Base-by-base conservation (phyloP, 2,113 vertebrate genomes). In the Elaphurus davidianus region DNA sequence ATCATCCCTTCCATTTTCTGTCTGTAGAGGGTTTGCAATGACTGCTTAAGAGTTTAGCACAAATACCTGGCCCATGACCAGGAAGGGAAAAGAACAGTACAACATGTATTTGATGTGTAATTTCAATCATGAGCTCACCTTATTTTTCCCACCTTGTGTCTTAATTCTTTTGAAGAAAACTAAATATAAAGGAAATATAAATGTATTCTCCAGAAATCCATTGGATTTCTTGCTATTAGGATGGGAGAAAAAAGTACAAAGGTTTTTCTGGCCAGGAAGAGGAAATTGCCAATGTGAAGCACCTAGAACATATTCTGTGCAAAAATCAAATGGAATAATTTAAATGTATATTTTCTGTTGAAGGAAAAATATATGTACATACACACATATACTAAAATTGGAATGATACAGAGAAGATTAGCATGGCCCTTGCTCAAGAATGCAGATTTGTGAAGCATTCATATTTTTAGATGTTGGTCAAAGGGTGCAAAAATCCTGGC, bases 291-390 rank as follows among this genome's bases (percentile, higher is more conserved):
- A 60, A 82, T 40, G 28, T 76, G 89, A 97, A 91, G 60, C 78
- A 64, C 55, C 36, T 79, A 54, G 33, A 91, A 90, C 2, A 54
- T 59, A 43, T 54, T 95, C 67, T 91, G 19, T 71, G 62, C 85
- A 93, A 96, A 89, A 96, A 87, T 87, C 55, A 93, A 94, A 67
- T 76, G 81, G 25, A 81, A 87, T 81, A 33, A 93, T 91, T 88
- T 93, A 87, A 93, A 59, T 30, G 23, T 47, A 86, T 89, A 55
- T 87, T 96, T 95, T 88, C 78, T 93, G 4, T 74, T 95, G 54
- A 90, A 92, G 30, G 85, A 96, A 81, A 90, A 90, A 79, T 50
- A 40, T 50, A 21, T 47, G n/a, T 43, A 64, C 15, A 10, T 82
- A n/a, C 74, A 3, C 45, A 36, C n/a, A 15, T n/a, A 76, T 21